Base-by-base conservation (phyloP, 2,797 vertebrate species). In the Salmo trutta region DNA sequence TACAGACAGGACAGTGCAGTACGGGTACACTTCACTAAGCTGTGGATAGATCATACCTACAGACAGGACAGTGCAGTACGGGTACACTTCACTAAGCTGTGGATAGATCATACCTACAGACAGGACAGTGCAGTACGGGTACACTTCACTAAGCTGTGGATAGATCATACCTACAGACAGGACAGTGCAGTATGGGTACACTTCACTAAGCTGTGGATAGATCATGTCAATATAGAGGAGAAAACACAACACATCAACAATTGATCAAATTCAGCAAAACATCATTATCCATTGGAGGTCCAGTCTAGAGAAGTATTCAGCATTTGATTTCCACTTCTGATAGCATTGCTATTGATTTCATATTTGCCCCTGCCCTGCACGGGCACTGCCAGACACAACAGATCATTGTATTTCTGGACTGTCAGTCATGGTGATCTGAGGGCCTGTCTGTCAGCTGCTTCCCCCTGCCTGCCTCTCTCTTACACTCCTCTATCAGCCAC, bases 251-350 rank as follows among this genome's bases (percentile, higher is more conserved):
- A 94, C 91, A 90, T 94, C 95, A 90, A 47, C 41, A 47, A 47
- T 94, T 82, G 93, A 94, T 94, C 94, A 92, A 91, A 94, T 77
- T 90, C 86, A 92, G 85, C 81, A 29, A 92, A 95, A 95, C 92
- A 93, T 88, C 93, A 89, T 95, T 91, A 93, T 81, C 84, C 81
- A 85, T 24, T 79, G 87, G 88, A 93, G 83, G 80, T 76, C 76
- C 64, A 91, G 90, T 90, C 91, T 81, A 79, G 89, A 84, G 88
- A 94, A 93, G 92, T 93, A 93, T 92, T 95, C 92, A 91, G 93
- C 93, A 92, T 97, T 95, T 95, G 92, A 95, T 96, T 96, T 95
- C 91, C 91, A 92, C 92, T 92, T 91, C 91, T 94, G 93, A 96
- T 96, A 93, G 90, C 88, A 82, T 89, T 93, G 91, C 87, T 96